Evolutionary conservation across 2,113 vertebrate species (phyloP).

Genomic region (Leuciscus idus): DNA sequence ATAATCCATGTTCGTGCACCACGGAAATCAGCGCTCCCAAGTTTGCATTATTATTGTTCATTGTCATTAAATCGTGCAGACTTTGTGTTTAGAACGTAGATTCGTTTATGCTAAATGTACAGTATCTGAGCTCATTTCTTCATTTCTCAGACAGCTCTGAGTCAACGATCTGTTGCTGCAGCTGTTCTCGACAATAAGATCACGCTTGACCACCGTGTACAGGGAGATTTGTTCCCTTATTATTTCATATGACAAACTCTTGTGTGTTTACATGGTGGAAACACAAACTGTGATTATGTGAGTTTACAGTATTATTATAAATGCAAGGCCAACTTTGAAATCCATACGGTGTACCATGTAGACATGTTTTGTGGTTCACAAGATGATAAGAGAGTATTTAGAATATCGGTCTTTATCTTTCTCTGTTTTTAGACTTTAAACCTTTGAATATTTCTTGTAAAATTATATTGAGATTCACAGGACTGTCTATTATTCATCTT

Average conservation of each 20-base stretch:
- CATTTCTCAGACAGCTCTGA: conserved; percentile 7
- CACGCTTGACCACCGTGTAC: conserved; percentile 9
- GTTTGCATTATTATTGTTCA: conserved; percentile 42
- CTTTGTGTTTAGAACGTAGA: conserved; percentile 38
- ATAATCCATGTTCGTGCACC: conserved; percentile 11
- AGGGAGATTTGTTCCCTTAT: conserved; percentile 27
- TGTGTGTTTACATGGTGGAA: conserved; percentile 35
- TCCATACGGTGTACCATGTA: conserved; percentile 38
- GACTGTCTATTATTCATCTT: conserved; percentile 19
- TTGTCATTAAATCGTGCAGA: conserved; percentile 36
- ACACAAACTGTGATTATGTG: conserved; percentile 42
- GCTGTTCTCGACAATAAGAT: neutral
- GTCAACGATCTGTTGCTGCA: neutral
- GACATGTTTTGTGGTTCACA: conserved; percentile 40
- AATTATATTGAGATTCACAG: conserved; percentile 30
- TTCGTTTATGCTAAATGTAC: conserved; percentile 31
- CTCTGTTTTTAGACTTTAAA: conserved; percentile 39
- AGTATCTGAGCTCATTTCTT: conserved; percentile 15
- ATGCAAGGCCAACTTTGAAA: conserved; percentile 23
- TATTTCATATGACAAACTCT: conserved; percentile 39
- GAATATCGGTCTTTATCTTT: conserved; percentile 34
- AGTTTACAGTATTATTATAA: conserved; percentile 43
- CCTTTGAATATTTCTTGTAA: conserved; percentile 38
- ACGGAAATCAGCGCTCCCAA: conserved; percentile 30
- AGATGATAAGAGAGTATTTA: conserved; percentile 41